Base-by-base conservation (phyloP, 2,797 vertebrate genomes). In the Prunella strophiata region DNA sequence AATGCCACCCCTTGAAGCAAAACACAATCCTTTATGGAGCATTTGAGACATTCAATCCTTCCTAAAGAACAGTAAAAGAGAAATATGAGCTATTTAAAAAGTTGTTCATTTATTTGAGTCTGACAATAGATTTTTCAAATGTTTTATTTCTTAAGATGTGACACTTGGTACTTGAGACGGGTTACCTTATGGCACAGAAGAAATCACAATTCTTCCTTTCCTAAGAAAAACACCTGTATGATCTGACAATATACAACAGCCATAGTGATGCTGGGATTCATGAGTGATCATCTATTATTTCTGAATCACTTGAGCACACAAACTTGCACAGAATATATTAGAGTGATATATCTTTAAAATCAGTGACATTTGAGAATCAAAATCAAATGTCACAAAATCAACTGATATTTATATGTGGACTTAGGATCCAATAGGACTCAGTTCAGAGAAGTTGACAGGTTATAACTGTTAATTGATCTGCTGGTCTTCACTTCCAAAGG, bases 401-500 rank as follows among this genome's bases (percentile, higher is more conserved):
- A 7, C 6, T 23, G 14, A 77, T 81, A 91, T 79, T 86, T 58
- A 66, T 90, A 42, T 88, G 75, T 81, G 77, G 72, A 67, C 29
- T 94, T 85, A 86, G 85, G 89, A 85, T 82, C 13, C 61, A 65
- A 6, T 22, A 80, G 51, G 32, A 93, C 66, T 70, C 65, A 79
- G 38, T 88, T 71, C 59, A 89, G 67, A 89, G 43, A 82, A 90
- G 7, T 70, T 70, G 85, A 47, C 5, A 47, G 50, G 13, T 61
- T 59, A 36, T 27, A 54, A 12, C 4, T 88, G 26, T 54, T 74
- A 83, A 91, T 83, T 93, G 54, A 59, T 91, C 36, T 59, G 17
- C 75, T 93, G 67, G 61, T 93, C 85, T 95, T 91, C 70, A 93
- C 63, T 91, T 94, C 32, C 47, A 92, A 93, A 87, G 30, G 54